Conservation (phyloP, 2,113 vertebrate genomes). For the Lagopus muta region DNA sequence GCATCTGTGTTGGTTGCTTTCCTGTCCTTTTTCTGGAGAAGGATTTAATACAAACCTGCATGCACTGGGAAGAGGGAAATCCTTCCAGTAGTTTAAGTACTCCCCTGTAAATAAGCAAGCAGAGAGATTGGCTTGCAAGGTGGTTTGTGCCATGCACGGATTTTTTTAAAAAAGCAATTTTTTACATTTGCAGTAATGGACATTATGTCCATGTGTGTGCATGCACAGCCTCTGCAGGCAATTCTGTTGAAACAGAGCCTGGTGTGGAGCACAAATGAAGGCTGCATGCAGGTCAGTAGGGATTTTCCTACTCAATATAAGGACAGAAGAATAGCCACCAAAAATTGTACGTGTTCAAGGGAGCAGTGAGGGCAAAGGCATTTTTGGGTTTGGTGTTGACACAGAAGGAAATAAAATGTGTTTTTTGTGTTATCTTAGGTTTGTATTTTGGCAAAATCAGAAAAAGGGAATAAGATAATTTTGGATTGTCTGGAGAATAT, state of each 20-base stretch:
- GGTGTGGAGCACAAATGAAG: not conserved
- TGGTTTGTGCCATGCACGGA: not conserved
- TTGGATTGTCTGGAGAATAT: not conserved
- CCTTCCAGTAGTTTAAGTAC: not conserved
- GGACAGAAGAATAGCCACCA: not conserved
- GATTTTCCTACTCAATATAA: not conserved
- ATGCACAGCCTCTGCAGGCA: not conserved
- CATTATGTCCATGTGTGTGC: fast-evolving
- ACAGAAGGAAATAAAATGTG: not conserved
- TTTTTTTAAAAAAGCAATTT: not conserved
- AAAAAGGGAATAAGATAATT: not conserved
- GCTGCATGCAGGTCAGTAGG: not conserved
- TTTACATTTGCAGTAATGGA: not conserved
- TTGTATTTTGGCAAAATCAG: not conserved
- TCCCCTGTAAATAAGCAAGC: not conserved
- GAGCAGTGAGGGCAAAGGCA: not conserved
- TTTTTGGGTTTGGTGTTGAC: not conserved
- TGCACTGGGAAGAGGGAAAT: not conserved
- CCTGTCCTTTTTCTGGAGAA: not conserved
- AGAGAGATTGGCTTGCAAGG: not conserved
- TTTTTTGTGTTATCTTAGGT: not conserved
- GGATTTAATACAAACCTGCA: not conserved
- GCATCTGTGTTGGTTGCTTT: not conserved
- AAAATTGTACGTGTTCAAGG: not conserved
- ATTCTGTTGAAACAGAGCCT: not conserved